Base-by-base conservation (phyloP, 1,140 invertebrate species). In the Amyelois transitella region DNA sequence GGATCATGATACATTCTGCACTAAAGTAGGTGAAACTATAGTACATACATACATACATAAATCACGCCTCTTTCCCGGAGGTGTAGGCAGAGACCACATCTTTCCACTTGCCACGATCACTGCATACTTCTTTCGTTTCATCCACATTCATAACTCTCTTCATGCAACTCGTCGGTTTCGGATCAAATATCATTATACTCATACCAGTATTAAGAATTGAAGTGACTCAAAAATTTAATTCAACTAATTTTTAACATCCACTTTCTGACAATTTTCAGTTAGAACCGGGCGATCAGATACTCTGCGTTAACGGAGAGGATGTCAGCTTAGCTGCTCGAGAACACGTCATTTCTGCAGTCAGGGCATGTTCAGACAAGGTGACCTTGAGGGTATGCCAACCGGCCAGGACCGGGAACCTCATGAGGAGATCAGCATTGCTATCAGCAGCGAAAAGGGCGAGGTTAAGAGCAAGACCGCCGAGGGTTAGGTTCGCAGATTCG, bases 251-350 rank as follows among this genome's bases (percentile, higher is more conserved):
- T 14, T 14, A 14, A 14, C 32, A 4, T n/a, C 43, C 24, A 48
- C 18, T 51, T 53, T n/a, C 24, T n/a, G n/a, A n/a, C n/a, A 43
- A 62, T 63, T 72, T 86, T n/a, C 78, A 92, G 89, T 84, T 98
- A 28, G 91, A 96, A 69, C 95, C 96, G 0, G 96, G 96, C 6
- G 96, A 98, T 83, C 95, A 97, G 80, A 97, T 98, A 51, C 89
- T 96, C 8, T 91, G 92, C 56, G 96, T 98, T 38, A 97, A 98
- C 77, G 96, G 95, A 0, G 95, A 97, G 88, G 96, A 98, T 81
- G 96, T 98, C 0, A 92, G 93, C 69, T 89, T 91, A 17, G 94
- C 95, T 2, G 94, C 95, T 0, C 84, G 96, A 4, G 96, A 97
- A 82, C 94, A 96, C 84, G 96, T 98, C 20, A 97, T 98, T 50